Conservation (phyloP, 1,140 invertebrate species). For the Drosophila suzukii region DNA sequence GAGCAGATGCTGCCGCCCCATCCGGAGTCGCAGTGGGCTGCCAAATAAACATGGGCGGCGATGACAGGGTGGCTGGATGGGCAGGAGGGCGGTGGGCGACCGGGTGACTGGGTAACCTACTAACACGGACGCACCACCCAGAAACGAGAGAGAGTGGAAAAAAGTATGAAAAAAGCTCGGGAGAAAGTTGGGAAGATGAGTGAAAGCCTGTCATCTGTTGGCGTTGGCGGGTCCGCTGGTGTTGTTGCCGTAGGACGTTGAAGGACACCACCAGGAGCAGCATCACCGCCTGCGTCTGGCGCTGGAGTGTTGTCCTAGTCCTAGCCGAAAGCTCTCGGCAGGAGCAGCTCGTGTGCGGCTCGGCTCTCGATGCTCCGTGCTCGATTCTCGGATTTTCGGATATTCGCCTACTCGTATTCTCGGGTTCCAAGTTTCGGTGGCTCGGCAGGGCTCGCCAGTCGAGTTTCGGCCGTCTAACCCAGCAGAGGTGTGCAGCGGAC, state of each 20-base stretch:
- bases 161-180: conserved; percentile 49
- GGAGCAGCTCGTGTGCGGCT: neutral
- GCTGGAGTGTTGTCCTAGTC: conserved; percentile 73
- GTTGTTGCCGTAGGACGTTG: conserved; percentile 75
- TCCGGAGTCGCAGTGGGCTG: conserved; percentile 43
- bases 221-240: conserved; percentile 59
- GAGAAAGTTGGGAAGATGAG: conserved; percentile 57
- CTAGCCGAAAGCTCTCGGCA: conserved; percentile 67
- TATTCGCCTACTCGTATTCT: neutral
- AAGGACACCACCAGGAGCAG: conserved; percentile 65
- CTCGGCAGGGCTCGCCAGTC: conserved; percentile 55
- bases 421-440: conserved; percentile 30
- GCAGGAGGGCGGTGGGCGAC: neutral
- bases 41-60: conserved; percentile 57
- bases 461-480: conserved; percentile 79
- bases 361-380: conserved; percentile 4
- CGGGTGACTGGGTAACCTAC: conserved; percentile 53
- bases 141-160: neutral
- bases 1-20: conserved; percentile 65
- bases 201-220: conserved; percentile 82
- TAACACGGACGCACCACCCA: conserved; percentile 38
- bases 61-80: conserved; percentile 16
- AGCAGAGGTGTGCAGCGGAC: conserved; percentile 72
- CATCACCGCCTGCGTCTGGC: conserved; percentile 51
- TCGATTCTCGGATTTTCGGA: neutral